phyloP scores from a whole-genome alignment of 1,140 invertebrate species.

The Drosophila orosa region DNA sequence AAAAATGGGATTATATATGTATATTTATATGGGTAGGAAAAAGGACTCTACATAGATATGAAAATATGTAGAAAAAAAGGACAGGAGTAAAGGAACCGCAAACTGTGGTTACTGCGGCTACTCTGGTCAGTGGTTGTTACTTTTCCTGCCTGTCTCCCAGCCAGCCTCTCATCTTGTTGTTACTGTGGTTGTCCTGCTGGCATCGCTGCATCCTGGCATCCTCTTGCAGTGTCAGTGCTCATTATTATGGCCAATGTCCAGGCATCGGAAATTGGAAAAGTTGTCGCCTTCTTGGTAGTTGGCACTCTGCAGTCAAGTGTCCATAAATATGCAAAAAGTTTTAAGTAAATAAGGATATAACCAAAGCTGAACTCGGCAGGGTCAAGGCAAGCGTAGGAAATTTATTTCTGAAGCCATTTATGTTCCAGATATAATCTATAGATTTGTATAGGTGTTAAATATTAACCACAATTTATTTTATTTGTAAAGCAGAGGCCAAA shows the following conservation, averaged over 20 bases:
- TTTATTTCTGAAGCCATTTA: neutral
- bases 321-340: constrained; percentile 26
- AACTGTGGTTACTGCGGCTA: constrained; percentile 60
- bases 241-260: constrained; percentile 68
- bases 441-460: neutral
- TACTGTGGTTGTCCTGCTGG: constrained; percentile 20
- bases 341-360: neutral
- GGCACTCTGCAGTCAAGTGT: constrained; percentile 17
- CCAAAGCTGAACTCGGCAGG: neutral
- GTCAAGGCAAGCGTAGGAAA: neutral
- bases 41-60: constrained; percentile 6
- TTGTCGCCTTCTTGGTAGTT: constrained; percentile 33
- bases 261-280: constrained; percentile 77
- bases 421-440: neutral
- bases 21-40: constrained; percentile 4
- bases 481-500: constrained; percentile 1
- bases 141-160: neutral
- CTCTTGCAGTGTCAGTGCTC: constrained; percentile 49
- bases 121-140: constrained; percentile 33
- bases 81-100: constrained; percentile 48
- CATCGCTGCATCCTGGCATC: constrained; percentile 21
- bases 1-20: constrained; percentile 41
- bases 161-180: neutral
- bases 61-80: constrained; percentile 38
- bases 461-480: constrained; percentile 30